phyloP scores from a whole-genome alignment of 1,140 invertebrate species.

The Atta colombica region DNA sequence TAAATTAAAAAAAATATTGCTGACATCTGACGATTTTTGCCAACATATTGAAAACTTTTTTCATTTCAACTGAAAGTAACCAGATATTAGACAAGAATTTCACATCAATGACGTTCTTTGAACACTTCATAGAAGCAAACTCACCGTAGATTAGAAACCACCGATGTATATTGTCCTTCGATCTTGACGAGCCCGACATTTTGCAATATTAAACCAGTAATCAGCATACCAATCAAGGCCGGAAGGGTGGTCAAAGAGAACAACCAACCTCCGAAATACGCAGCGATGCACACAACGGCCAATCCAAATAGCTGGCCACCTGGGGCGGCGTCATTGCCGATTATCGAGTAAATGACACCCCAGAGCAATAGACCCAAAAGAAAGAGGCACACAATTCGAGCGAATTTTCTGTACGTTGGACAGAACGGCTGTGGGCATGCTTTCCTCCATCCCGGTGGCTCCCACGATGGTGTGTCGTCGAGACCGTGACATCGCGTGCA shows the following conservation, averaged over 20 bases:
- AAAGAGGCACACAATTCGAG: conserved; percentile 90
- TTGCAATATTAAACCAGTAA: conserved; percentile 93
- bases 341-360: conserved; percentile 91
- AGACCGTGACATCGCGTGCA: conserved; percentile 90
- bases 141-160: conserved; percentile 90
- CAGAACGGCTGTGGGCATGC: conserved; percentile 93
- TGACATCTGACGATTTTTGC: not conserved
- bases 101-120: not conserved
- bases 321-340: conserved; percentile 91
- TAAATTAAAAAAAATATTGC: conserved; percentile 8
- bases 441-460: conserved; percentile 91
- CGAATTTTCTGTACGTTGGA: conserved; percentile 92
- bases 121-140: conserved; percentile 24
- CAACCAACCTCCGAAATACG: conserved; percentile 93
- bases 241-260: conserved; percentile 93
- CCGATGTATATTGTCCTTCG: conserved; percentile 88
- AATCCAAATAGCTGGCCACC: conserved; percentile 94
- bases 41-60: not conserved
- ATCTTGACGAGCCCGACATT: conserved; percentile 92
- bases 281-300: conserved; percentile 91
- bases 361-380: conserved; percentile 92
- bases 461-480: conserved; percentile 91
- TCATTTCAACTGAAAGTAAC: not conserved
- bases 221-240: conserved; percentile 94
- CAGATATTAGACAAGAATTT: not conserved